Evolutionary conservation across 2,797 vertebrate species (phyloP).

Genomic region (Antennarius maculatus): DNA sequence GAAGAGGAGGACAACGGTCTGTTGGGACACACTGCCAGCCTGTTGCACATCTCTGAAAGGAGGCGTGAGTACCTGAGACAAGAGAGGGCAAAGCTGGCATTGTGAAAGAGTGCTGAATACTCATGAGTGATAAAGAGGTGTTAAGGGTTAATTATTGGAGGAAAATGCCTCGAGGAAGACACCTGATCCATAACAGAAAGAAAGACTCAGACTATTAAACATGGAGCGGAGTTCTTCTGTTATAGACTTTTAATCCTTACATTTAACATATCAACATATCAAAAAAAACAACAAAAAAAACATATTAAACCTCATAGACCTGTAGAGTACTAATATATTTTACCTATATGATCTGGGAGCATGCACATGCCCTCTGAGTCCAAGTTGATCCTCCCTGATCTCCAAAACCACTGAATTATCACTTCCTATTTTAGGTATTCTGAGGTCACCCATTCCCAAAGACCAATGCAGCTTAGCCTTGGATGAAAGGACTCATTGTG

Average conservation of each 20-base stretch:
- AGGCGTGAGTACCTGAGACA: slow-evolving; percentile 86
- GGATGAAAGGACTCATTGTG: slow-evolving; percentile 72
- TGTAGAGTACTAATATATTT: not conserved
- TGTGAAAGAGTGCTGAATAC: slow-evolving; percentile 24
- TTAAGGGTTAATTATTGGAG: slow-evolving; percentile 17
- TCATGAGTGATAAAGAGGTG: slow-evolving; percentile 4
- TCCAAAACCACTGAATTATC: slow-evolving; percentile 25
- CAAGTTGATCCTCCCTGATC: slow-evolving; percentile 12
- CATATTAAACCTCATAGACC: not conserved
- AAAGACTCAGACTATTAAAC: slow-evolving; percentile 13
- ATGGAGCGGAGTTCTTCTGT: not conserved
- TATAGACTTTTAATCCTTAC: not conserved
- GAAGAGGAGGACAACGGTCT: slow-evolving; percentile 85
- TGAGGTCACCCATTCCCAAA: slow-evolving; percentile 32
- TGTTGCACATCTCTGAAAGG: slow-evolving; percentile 92
- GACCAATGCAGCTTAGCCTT: slow-evolving; percentile 25
- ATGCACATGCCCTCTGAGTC: not conserved
- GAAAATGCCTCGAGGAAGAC: slow-evolving; percentile 11
- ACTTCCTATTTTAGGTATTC: slow-evolving; percentile 38
- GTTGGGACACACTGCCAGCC: slow-evolving; percentile 84
- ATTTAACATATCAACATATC: not conserved
- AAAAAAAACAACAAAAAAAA: not conserved
- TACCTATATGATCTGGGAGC: slow-evolving; percentile 1
- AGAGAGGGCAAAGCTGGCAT: not conserved
- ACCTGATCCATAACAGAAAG: slow-evolving; percentile 23